These are phyloP conservation scores for Lacerta bilineata DNA, from an alignment of 2,797 vertebrate genomes.

Conservation along the genomic window DNA sequence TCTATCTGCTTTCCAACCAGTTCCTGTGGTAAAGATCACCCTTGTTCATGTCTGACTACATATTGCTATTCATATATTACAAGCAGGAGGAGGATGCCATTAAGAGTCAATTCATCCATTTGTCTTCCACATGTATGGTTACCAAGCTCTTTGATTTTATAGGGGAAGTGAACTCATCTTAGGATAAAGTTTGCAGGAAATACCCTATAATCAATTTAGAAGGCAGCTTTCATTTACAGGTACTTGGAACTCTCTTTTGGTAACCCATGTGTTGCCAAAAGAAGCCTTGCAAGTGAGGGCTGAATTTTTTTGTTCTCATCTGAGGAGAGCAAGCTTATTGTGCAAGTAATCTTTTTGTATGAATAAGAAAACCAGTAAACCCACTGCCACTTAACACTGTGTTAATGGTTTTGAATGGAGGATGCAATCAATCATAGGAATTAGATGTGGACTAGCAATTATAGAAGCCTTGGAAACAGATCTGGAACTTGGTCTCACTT, in stretches of 20 bases:
- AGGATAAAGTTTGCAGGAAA: not conserved
- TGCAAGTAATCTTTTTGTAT: not conserved
- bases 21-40: fast-evolving
- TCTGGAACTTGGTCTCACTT: slow-evolving; percentile 29
- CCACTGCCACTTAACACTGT: not conserved
- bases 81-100: not conserved
- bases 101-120: not conserved
- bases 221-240: not conserved
- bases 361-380: not conserved
- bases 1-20: not conserved
- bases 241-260: not conserved
- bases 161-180: fast-evolving
- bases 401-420: not conserved
- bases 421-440: not conserved
- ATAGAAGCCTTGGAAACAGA: not conserved
- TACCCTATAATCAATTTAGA: not conserved
- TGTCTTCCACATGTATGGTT: not conserved
- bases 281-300: not conserved
- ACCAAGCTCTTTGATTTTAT: not conserved
- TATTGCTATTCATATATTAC: not conserved
- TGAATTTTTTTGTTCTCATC: not conserved
- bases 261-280: not conserved
- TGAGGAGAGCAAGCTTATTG: not conserved
- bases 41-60: not conserved
- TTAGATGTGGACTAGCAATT: not conserved